Evolutionary conservation across 2,797 vertebrate species (phyloP), one percentile per base, ranked within the genome.

Genomic region (Sternotherus odoratus): DNA sequence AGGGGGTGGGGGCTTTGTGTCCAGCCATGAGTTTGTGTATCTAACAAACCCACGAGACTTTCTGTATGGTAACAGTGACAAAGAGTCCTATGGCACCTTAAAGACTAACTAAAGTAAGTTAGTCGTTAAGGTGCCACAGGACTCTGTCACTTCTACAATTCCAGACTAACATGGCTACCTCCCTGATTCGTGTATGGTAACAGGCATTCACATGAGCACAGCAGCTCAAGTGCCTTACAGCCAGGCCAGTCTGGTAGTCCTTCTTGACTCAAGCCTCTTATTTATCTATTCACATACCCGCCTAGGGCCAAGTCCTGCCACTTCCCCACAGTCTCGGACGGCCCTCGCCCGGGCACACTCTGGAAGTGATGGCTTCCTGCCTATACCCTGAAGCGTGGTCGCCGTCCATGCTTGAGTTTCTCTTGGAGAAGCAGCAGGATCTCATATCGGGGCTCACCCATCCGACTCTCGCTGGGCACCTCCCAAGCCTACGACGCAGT

Each of bases 321-420:
- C 16, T 46, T n/a, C 83, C 36, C 8, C 81, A 3, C 33, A 69
- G 5, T 43, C 5, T 0, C 0, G 7, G 24, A 84, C 51, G 17
- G 56, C 0, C 63, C 82, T 69, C 48, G 11, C 63, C 15, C 91
- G 77, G 26, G 69, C 69, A 39, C 51, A 80, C 72, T 36, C 60
- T 66, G 33, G 72, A 28, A 66, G n/a, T 26, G 60, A 77, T 85
- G 7, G 36, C 0, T 82, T 4, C 79, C 90, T 72, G 2, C 19
- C 83, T n/a, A 39, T 83, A 12, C 2, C 54, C 8, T 50, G 56
- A 43, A 5, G 17, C 33, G 21, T 54, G 36, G 9, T 6, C 39
- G 43, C 6, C 77, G 33, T 51, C 48, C 43, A 86, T 57, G 12
- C 69, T 46, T 24, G 12, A 46, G 3, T 12, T 24, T 72, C 39